Evolutionary conservation across 2,113 vertebrate species (phyloP).

Genomic region (Gymnobelideus leadbeateri): DNA sequence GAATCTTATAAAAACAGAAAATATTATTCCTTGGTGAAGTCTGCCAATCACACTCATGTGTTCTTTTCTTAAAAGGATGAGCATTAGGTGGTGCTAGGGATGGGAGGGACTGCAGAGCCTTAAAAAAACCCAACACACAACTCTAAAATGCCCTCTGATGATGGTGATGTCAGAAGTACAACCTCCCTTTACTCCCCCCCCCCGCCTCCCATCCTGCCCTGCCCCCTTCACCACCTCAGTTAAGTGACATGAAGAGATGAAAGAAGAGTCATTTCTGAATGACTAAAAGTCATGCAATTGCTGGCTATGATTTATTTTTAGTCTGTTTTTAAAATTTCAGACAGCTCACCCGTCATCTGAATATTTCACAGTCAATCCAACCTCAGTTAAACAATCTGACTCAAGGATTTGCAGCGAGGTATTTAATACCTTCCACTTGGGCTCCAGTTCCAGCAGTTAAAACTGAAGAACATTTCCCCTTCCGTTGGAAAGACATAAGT

Average conservation of each 20-base stretch:
- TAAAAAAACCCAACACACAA: neutral
- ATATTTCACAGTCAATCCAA: neutral
- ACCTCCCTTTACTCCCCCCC: neutral
- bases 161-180: neutral
- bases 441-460: conserved; percentile 8
- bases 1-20: neutral
- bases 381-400: neutral
- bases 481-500: conserved; percentile 34
- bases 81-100: neutral
- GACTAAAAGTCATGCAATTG: neutral
- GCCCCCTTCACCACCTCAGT: neutral
- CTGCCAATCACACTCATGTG: neutral
- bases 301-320: neutral
- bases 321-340: neutral
- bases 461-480: conserved; percentile 2
- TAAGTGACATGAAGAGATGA: neutral
- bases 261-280: neutral
- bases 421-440: neutral
- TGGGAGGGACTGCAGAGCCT: neutral
- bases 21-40: neutral
- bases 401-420: neutral
- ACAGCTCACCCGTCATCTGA: neutral
- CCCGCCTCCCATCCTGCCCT: too few species aligned
- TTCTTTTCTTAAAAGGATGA: neutral
- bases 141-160: neutral